Evolutionary conservation across 1,140 invertebrate genomes (phyloP).

Genomic region (Propsilocerus akamusi): DNA sequence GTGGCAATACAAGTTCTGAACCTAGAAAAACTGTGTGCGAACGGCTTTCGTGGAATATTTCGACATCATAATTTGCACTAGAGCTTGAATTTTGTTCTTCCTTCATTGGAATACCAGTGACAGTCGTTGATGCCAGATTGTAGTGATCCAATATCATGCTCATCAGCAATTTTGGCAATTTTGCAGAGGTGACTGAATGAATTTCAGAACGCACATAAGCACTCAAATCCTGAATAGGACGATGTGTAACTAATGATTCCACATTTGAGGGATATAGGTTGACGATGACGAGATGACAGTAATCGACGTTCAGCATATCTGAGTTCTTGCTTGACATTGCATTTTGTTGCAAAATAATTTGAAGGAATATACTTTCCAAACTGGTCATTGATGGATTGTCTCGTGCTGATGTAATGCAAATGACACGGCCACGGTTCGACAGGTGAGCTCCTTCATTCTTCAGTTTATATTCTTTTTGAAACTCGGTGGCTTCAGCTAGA

Average conservation of each 20-base stretch:
- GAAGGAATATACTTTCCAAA: conserved; percentile 68
- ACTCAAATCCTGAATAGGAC: conserved; percentile 38
- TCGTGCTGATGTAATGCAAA: conserved; percentile 72
- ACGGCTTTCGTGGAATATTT: conserved; percentile 73
- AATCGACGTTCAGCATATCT: conserved; percentile 50
- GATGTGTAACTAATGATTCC: conserved; percentile 51
- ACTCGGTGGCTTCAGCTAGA: conserved; percentile 60
- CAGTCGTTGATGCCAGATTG: conserved; percentile 83
- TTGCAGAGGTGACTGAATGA: conserved; percentile 42
- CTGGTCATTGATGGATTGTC: conserved; percentile 67
- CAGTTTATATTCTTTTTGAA: conserved; percentile 29
- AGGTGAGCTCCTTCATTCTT: conserved; percentile 13
- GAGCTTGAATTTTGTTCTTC: conserved; percentile 97
- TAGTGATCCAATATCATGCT: conserved; percentile 70
- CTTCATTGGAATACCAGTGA: conserved; percentile 98
- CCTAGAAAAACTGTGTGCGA: conserved; percentile 61
- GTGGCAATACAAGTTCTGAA: conserved; percentile 31
- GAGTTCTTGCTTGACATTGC: conserved; percentile 42
- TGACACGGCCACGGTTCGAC: conserved; percentile 54
- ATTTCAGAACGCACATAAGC: conserved; percentile 35
- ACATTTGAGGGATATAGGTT: conserved; percentile 68
- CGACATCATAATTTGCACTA: conserved; percentile 95
- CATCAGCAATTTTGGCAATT: conserved; percentile 46
- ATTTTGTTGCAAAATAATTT: conserved; percentile 60
- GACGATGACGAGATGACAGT: conserved; percentile 75